Conservation (phyloP, 1,140 invertebrate species). For the Drosophila lowei region DNA sequence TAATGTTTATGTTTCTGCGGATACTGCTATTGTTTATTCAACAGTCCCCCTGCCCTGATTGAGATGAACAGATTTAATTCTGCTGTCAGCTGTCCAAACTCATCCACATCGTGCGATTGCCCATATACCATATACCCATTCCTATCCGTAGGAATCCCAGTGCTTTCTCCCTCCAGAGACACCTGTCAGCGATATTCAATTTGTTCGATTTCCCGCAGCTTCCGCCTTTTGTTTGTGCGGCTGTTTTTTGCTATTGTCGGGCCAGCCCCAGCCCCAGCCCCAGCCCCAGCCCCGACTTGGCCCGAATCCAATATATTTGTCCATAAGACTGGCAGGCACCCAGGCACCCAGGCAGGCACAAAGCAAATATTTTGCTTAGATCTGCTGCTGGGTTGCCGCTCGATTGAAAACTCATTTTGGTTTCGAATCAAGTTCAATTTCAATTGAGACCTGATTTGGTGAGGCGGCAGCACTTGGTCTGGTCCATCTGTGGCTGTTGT, state of each 20-base stretch:
- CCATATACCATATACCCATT: background rate
- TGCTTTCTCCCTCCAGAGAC: constrained; percentile 32
- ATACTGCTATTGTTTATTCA: constrained; percentile 3
- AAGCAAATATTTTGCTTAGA: constrained; percentile 23
- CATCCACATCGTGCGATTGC: too few species aligned
- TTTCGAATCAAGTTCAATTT: constrained; percentile 26
- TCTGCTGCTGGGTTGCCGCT: too few species aligned
- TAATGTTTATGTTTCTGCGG: constrained; percentile 9
- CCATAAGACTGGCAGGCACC: too few species aligned
- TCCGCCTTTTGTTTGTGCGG: constrained; percentile 7
- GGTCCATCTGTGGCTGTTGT: too few species aligned
- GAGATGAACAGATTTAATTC: constrained; percentile 11
- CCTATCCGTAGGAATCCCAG: constrained; percentile 6
- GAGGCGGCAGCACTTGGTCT: too few species aligned
- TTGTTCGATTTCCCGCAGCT: constrained; percentile 40
- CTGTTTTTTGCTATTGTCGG: background rate
- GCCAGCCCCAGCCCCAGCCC: too few species aligned
- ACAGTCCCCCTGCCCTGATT: background rate
- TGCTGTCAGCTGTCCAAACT: constrained; percentile 6
- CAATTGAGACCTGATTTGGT: constrained; percentile 2
- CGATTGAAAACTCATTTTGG: too few species aligned
- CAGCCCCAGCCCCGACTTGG: constrained; percentile 16
- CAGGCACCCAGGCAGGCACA: background rate
- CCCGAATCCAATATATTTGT: constrained; percentile 19
- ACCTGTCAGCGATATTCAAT: constrained; percentile 64